phyloP scores from a whole-genome alignment of 2,888 invertebrate species.

The Drosophila maculinotata region DNA sequence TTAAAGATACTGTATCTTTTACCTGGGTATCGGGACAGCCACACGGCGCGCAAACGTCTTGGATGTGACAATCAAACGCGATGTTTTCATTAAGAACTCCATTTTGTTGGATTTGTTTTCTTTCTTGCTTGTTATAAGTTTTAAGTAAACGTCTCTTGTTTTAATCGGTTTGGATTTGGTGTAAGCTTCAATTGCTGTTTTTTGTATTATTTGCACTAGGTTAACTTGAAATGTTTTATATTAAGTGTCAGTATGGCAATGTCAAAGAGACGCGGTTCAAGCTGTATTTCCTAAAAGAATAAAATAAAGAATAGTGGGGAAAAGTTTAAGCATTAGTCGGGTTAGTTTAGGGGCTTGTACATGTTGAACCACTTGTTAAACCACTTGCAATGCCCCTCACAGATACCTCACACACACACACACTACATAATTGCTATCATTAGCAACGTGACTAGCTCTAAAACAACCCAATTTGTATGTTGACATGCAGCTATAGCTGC shows the following conservation, averaged over 20 bases:
- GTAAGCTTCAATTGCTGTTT: conserved; percentile 21
- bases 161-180: conserved; percentile 13
- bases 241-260: conserved; percentile 83
- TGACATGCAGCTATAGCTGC: conserved; percentile 26
- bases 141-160: conserved; percentile 16
- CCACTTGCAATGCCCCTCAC: conserved; percentile 54
- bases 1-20: conserved; percentile 65
- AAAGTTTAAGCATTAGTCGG: conserved; percentile 36
- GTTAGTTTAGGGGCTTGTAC: conserved; percentile 1
- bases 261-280: conserved; percentile 82
- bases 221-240: conserved; percentile 71
- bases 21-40: conserved; percentile 85
- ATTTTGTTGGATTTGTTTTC: conserved; percentile 63
- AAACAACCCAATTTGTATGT: conserved; percentile 13
- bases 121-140: neutral
- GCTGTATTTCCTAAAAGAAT: conserved; percentile 82
- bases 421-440: conserved; percentile 11
- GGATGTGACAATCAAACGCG: conserved; percentile 83
- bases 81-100: conserved; percentile 85
- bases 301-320: conserved; percentile 14
- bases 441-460: conserved; percentile 44
- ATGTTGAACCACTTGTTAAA: conserved; percentile 53
- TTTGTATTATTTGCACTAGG: conserved; percentile 32
- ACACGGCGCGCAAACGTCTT: conserved; percentile 84
- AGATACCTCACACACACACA: neutral